A percentile compares a stretch with the other conserved stretches of the same genome.
phyloP scores from a whole-genome alignment of 2,888 invertebrate species.

The Incurvaria masculella region DNA sequence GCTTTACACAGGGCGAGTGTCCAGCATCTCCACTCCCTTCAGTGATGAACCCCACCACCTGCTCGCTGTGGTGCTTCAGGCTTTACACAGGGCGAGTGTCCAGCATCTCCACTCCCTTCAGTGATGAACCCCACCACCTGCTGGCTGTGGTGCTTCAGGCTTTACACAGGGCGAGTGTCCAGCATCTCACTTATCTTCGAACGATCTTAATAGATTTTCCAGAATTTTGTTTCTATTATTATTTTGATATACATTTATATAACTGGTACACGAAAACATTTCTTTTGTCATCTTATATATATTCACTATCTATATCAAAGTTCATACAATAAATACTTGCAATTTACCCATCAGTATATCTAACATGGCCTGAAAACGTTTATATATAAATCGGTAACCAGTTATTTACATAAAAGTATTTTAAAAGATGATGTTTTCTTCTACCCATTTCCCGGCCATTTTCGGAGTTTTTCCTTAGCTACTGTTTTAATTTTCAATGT shows the following conservation, averaged over 20 bases:
- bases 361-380: not conserved
- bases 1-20: not conserved
- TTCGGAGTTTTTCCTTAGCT: not conserved
- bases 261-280: too few relatives aligned
- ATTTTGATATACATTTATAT: not conserved
- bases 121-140: too few relatives aligned
- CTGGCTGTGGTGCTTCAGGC: too few relatives aligned
- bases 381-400: too few relatives aligned
- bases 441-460: not conserved
- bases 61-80: too few relatives aligned
- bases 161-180: too few relatives aligned
- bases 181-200: constrained; percentile 1
- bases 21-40: too few relatives aligned
- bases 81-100: too few relatives aligned
- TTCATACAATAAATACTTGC: constrained; percentile 6
- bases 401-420: not conserved
- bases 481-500: not conserved
- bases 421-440: not conserved
- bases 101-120: too few relatives aligned
- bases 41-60: too few relatives aligned
- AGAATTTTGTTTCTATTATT: too few relatives aligned
- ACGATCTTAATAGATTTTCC: not conserved
- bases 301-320: constrained; percentile 5
- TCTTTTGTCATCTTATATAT: not conserved
- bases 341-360: not conserved